phyloP scores from a whole-genome alignment of 2,113 vertebrate species.

The Ranitomeya imitator region DNA sequence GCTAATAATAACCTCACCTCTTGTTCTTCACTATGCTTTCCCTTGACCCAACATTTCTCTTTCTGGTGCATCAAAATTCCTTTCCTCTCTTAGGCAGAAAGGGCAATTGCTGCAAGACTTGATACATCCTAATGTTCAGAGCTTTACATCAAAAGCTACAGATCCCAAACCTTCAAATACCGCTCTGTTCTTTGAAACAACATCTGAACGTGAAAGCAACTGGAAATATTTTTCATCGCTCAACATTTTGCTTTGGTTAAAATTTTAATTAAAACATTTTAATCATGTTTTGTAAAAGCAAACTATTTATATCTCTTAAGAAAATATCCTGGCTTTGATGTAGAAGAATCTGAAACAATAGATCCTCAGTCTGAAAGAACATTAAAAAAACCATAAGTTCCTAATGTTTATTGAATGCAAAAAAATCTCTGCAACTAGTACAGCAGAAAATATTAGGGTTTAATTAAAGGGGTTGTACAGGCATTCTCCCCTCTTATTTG shows the following conservation, averaged over 20 bases:
- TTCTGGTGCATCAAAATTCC: constrained; percentile 26
- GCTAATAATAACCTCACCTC: constrained; percentile 45
- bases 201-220: constrained; percentile 37
- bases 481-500: too few species aligned
- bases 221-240: constrained; percentile 7
- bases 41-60: constrained; percentile 15
- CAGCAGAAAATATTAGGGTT: not conserved
- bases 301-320: constrained; percentile 26
- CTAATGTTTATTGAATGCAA: not conserved
- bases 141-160: constrained; percentile 43
- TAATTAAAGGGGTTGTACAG: not conserved
- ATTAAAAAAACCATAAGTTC: not conserved
- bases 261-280: constrained; percentile 43
- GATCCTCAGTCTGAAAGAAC: not conserved
- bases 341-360: constrained; percentile 20
- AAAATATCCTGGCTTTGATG: constrained; percentile 31
- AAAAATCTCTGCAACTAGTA: not conserved
- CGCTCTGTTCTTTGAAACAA: constrained; percentile 33
- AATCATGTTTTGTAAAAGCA: constrained; percentile 32
- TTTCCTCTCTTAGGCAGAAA: constrained; percentile 33
- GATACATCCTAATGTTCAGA: constrained; percentile 34
- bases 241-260: constrained; percentile 6
- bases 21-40: constrained; percentile 2
- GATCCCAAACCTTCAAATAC: constrained; percentile 44
- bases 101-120: constrained; percentile 29